Evolutionary conservation across 2,888 invertebrate genomes (phyloP).

Genomic region (Eurytoma adleriae): DNA sequence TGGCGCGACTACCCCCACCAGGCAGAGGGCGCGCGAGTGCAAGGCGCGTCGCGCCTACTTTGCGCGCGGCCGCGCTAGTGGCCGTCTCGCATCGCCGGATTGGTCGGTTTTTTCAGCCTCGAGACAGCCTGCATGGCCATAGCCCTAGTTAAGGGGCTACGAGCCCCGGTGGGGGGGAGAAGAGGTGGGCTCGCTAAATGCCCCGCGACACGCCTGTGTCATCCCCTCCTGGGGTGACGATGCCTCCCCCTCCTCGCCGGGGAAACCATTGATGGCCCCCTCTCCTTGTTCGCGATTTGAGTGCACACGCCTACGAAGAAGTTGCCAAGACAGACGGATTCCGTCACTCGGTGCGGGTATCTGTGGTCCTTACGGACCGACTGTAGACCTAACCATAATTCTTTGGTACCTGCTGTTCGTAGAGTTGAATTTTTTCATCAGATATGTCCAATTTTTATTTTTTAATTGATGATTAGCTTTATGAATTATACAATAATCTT

Average conservation of each 20-base stretch:
- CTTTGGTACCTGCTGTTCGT: no score
- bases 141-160: constrained; percentile 72
- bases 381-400: no score
- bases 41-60: constrained; percentile 59
- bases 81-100: constrained; percentile 75
- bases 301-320: constrained; percentile 39
- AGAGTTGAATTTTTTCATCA: no score
- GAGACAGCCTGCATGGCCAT: constrained; percentile 72
- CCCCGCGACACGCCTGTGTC: constrained; percentile 49
- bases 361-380: no score
- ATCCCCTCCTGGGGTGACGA: background rate
- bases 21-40: constrained; percentile 20
- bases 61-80: constrained; percentile 70
- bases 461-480: no score
- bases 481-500: no score
- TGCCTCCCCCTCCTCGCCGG: background rate
- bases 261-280: constrained; percentile 2
- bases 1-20: background rate
- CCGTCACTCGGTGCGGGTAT: no score
- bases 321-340: background rate
- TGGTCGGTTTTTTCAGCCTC: constrained; percentile 73
- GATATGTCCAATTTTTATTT: no score
- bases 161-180: constrained; percentile 47
- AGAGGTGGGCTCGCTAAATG: constrained; percentile 34
- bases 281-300: background rate